These are phyloP conservation scores for Drosophila sordidula DNA, from an alignment of 2,888 invertebrate species.

Conservation along the genomic window DNA sequence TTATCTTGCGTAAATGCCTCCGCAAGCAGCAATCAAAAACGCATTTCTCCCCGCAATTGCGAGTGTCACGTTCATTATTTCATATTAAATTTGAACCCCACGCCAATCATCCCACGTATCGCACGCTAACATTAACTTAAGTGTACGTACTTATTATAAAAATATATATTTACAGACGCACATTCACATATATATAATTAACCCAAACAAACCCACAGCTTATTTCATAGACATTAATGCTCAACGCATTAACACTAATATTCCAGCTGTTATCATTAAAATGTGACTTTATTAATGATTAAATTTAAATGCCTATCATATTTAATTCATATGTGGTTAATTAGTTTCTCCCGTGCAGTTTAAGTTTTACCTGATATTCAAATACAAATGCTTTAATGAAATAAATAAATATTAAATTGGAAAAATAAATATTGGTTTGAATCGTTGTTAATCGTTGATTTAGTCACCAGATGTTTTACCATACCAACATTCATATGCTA, in stretches of 20 bases:
- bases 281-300: not conserved
- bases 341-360: too few species aligned
- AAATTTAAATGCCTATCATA: not conserved
- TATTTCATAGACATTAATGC: constrained; percentile 18
- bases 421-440: not conserved
- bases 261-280: not conserved
- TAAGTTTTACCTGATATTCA: too few species aligned
- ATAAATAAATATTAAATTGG: not conserved
- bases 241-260: constrained; percentile 10
- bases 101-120: not conserved
- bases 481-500: not conserved
- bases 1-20: constrained; percentile 56
- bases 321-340: not conserved
- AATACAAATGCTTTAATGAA: too few species aligned
- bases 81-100: constrained; percentile 49
- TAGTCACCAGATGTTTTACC: constrained; percentile 3
- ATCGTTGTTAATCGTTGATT: too few species aligned
- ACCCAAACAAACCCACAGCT: too few species aligned
- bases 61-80: constrained; percentile 58
- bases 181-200: not conserved
- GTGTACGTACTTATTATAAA: constrained; percentile 32
- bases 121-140: constrained; percentile 20
- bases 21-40: constrained; percentile 66
- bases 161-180: not conserved
- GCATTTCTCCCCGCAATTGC: constrained; percentile 52